Evolutionary conservation across 2,888 invertebrate genomes (phyloP).

Genomic region (Crepidodera aurea): DNA sequence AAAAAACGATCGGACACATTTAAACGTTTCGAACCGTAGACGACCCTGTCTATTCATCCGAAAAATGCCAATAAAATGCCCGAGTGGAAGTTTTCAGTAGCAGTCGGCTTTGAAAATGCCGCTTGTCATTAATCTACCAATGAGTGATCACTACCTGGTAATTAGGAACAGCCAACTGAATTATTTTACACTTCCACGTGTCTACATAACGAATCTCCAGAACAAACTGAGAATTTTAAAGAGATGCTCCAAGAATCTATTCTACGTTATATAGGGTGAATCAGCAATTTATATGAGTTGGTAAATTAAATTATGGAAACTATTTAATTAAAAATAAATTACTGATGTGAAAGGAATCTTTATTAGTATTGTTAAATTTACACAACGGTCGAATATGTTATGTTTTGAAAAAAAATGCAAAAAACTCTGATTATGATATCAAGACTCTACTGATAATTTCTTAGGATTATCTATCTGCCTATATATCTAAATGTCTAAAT

Average conservation of each 20-base stretch:
- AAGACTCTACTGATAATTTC: too few relatives aligned
- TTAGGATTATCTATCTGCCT: too few relatives aligned
- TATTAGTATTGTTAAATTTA: too few relatives aligned
- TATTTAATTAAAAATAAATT: too few relatives aligned
- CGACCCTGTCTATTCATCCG: conserved; percentile 42
- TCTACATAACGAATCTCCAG: conserved; percentile 47
- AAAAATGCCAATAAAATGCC: conserved; percentile 55
- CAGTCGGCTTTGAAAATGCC: conserved; percentile 52
- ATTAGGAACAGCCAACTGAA: conserved; percentile 50
- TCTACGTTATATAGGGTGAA: conserved; percentile 15
- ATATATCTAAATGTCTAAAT: too few relatives aligned
- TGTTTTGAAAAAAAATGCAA: too few relatives aligned
- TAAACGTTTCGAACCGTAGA: conserved; percentile 5
- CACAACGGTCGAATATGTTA: too few relatives aligned
- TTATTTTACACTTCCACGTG: conserved; percentile 53
- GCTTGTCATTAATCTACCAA: conserved; percentile 51
- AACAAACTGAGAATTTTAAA: conserved; percentile 45
- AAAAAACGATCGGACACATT: not conserved
- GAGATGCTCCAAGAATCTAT: conserved; percentile 39
- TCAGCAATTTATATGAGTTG: conserved; percentile 7
- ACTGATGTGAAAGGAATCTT: too few relatives aligned
- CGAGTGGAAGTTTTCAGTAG: conserved; percentile 50
- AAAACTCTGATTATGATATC: too few relatives aligned
- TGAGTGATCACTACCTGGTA: conserved; percentile 48
- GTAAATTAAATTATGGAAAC: too few relatives aligned